Evolutionary conservation across 2,113 vertebrate genomes (phyloP), one percentile per base, ranked within the genome.

Genomic region (Triplophysa rosa): DNA sequence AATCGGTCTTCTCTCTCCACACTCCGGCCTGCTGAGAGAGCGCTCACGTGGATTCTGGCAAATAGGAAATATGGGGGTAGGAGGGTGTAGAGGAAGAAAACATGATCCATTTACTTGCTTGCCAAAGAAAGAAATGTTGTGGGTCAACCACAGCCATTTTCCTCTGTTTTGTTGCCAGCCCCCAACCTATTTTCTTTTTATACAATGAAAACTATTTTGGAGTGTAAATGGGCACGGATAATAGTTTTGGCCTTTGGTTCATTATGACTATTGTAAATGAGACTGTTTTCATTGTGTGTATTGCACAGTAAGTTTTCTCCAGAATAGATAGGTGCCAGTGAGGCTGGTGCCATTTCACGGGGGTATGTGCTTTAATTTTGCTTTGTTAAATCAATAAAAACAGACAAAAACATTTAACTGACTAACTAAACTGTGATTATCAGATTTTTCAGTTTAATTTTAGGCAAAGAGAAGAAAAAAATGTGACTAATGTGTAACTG

Each of bases 71-170:
- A 73, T 23, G 5, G 70, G n/a, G 8, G 33, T 54, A 42, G 16
- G 42, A 11, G 70, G 47, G 17, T 42, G 12, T 19, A 49, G 58
- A 40, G 19, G 59, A 47, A 47, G 23, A 47, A 74, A 74, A 47
- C 59, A 74, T 5, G 59, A 74, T 74, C 10, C 10, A 74, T 74
- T 74, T 47, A 29, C 45, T 74, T 63, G 58, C 40, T 47, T 49
- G 8, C 72, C 40, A 47, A 59, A 63, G 59, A 58, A 58, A 62
- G 13, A 47, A 74, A n/a, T 21, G 5, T 47, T 45, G 37, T 62
- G 40, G 16, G 23, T 47, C 58, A 21, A 62, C 40, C 62, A 21
- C 13, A 67, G n/a, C 23, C 56, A 45, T 71, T 24, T 19, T 8
- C 24, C 33, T 73, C 70, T 73, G 13, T 42, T 61, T 42, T 16